Percentiles rank a stretch among this genome's conserved stretches.
These are phyloP conservation scores for Stramonita haemastoma DNA, from an alignment of 2,888 invertebrate species.

Conservation along the genomic window DNA sequence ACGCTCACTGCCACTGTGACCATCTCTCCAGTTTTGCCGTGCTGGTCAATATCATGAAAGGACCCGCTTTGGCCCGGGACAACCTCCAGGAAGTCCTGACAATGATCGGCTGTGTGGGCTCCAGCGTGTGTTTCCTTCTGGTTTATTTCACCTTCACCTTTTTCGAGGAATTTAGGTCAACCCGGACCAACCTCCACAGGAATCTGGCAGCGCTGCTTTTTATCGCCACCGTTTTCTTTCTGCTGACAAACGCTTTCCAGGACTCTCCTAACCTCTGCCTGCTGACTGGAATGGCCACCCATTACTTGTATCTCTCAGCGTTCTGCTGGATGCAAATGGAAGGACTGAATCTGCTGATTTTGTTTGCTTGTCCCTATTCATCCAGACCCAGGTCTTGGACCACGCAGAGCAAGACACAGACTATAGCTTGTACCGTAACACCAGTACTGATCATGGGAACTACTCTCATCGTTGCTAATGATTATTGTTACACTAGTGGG, in stretches of 20 bases:
- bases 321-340: constrained; percentile 14
- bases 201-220: neutral
- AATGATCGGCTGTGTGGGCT: neutral
- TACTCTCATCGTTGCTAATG: neutral
- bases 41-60: neutral
- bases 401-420: too few species aligned
- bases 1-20: neutral
- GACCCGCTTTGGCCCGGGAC: neutral
- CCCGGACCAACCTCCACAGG: neutral
- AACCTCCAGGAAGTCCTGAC: neutral
- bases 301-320: constrained; percentile 4
- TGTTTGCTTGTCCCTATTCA: neutral
- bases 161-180: neutral
- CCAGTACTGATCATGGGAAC: neutral
- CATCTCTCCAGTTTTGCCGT: constrained; percentile 22
- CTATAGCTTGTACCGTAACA: neutral
- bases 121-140: neutral
- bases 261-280: neutral
- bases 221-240: neutral
- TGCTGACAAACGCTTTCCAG: neutral
- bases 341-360: neutral
- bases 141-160: neutral
- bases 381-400: too few species aligned
- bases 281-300: neutral
- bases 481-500: neutral